phyloP scores from a whole-genome alignment of 2,113 vertebrate species.

The Bucco capensis region DNA sequence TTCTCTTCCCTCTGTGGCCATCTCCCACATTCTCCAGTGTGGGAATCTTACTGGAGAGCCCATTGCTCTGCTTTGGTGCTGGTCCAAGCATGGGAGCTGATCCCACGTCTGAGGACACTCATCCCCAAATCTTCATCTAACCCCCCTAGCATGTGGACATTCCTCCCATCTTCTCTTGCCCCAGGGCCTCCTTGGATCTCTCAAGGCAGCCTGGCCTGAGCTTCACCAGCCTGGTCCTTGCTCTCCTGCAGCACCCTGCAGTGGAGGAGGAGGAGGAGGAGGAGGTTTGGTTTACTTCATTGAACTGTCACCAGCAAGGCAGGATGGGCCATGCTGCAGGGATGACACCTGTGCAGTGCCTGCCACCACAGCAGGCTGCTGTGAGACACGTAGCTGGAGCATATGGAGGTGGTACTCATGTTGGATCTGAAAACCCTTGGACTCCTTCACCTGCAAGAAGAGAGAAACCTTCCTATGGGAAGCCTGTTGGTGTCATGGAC shows the following conservation, averaged over 20 bases:
- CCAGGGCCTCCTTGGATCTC: not conserved
- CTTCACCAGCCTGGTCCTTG: not conserved
- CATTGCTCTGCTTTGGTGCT: not conserved
- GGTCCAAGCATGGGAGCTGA: not conserved
- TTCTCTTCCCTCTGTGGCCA: not conserved
- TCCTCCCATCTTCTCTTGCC: not conserved
- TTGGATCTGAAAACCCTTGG: not conserved
- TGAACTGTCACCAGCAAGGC: not conserved
- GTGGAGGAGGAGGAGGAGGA: slow-evolving; percentile 10
- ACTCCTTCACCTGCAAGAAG: not conserved
- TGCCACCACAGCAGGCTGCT: not conserved
- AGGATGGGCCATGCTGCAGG: not conserved
- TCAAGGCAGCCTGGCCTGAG: not conserved
- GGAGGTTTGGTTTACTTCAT: not conserved
- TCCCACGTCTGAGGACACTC: not conserved
- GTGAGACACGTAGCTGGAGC: not conserved
- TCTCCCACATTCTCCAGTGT: no score
- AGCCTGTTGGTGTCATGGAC: rapidly evolving
- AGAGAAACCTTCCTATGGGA: not conserved
- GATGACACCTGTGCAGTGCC: not conserved
- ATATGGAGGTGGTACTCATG: rapidly evolving
- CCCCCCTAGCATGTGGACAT: rapidly evolving
- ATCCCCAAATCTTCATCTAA: not conserved
- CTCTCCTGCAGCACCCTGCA: slow-evolving; percentile 39
- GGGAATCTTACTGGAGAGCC: not conserved